Evolutionary conservation across 1,140 invertebrate genomes (phyloP).

Genomic region (Drosophila subpulchrella): DNA sequence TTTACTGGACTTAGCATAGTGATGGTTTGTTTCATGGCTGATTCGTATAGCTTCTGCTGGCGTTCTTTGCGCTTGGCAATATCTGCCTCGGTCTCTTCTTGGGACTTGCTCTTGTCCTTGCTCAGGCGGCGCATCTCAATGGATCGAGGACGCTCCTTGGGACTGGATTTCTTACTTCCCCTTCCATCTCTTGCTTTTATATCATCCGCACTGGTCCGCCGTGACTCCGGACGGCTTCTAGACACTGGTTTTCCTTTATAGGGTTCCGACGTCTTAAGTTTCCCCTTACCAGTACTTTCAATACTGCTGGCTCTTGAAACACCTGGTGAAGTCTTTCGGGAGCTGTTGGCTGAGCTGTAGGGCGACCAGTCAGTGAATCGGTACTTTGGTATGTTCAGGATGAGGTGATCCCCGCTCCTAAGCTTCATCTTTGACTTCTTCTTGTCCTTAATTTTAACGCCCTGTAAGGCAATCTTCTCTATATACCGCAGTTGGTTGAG

Average conservation of each 20-base stretch:
- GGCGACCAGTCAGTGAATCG: slow-evolving; percentile 83
- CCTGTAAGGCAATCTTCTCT: slow-evolving; percentile 82
- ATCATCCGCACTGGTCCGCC: slow-evolving; percentile 87
- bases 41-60: slow-evolving; percentile 89
- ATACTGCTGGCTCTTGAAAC: slow-evolving; percentile 82
- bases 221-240: slow-evolving; percentile 85
- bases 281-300: slow-evolving; percentile 79
- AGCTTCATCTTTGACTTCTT: slow-evolving; percentile 82
- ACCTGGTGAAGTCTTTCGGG: slow-evolving; percentile 80
- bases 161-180: slow-evolving; percentile 84
- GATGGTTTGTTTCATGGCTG: slow-evolving; percentile 89
- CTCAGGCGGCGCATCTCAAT: slow-evolving; percentile 88
- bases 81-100: slow-evolving; percentile 89
- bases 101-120: slow-evolving; percentile 88
- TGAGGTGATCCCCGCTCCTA: slow-evolving; percentile 81
- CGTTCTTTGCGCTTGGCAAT: slow-evolving; percentile 89
- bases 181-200: slow-evolving; percentile 81
- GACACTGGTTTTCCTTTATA: slow-evolving; percentile 83
- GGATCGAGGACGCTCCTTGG: slow-evolving; percentile 88
- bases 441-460: slow-evolving; percentile 84
- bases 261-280: slow-evolving; percentile 68
- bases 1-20: slow-evolving; percentile 89
- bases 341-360: slow-evolving; percentile 83
- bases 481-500: slow-evolving; percentile 84
- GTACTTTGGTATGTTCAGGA: slow-evolving; percentile 83